Conservation (phyloP, 2,797 vertebrate species). For the Yasuhikotakia modesta region DNA sequence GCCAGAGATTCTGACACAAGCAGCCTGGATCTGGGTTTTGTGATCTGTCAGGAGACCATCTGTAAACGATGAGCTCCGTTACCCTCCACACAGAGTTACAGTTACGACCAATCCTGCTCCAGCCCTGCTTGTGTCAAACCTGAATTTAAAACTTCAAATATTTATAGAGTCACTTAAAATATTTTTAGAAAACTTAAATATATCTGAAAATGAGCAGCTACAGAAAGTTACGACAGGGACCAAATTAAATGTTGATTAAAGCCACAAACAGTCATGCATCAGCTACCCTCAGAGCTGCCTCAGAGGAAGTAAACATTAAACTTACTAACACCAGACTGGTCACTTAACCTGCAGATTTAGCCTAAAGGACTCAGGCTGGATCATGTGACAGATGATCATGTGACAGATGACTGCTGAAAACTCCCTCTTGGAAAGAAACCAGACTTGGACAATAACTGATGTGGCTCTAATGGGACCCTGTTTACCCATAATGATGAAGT, state of each 20-base stretch:
- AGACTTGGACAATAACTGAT: not conserved
- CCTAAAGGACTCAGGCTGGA: slow-evolving; percentile 21
- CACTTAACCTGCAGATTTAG: not conserved
- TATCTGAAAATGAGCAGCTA: not conserved
- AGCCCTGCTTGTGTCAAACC: slow-evolving; percentile 47
- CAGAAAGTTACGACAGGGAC: no score
- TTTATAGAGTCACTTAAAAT: not conserved
- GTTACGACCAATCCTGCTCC: slow-evolving; percentile 58
- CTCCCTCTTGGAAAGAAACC: not conserved
- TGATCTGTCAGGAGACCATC: slow-evolving; percentile 57
- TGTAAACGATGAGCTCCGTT: slow-evolving; percentile 63
- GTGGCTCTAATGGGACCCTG: not conserved
- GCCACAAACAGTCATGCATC: not conserved
- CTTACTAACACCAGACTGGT: not conserved
- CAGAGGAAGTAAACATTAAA: slow-evolving; percentile 1
- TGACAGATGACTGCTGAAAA: slow-evolving; percentile 16
- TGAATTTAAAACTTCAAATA: no score
- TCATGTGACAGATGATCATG: slow-evolving; percentile 21
- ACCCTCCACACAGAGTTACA: slow-evolving; percentile 52
- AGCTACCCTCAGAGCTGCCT: not conserved
- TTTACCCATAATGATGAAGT: slow-evolving; percentile 17
- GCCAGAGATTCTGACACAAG: not conserved
- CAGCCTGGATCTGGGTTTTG: slow-evolving; percentile 48
- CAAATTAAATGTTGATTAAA: no score
- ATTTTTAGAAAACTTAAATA: no score